Evolutionary conservation across 2,113 vertebrate species (phyloP).

Genomic region (Mandrillus leucophaeus): DNA sequence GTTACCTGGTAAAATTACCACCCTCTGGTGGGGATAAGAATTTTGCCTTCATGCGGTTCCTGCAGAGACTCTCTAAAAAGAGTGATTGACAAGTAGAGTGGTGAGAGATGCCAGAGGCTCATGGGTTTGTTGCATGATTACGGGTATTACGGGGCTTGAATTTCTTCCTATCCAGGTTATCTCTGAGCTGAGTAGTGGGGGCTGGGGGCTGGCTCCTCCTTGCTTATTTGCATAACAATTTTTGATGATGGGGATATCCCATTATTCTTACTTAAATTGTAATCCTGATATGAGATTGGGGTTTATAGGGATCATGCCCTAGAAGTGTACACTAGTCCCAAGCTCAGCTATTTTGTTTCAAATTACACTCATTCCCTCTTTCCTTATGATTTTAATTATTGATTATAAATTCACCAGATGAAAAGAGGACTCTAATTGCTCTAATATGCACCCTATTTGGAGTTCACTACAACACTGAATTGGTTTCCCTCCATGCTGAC

Average conservation of each 20-base stretch:
- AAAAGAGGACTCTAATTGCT: slow-evolving; percentile 80
- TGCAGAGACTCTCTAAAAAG: neutral
- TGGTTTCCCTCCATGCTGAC: slow-evolving; percentile 82
- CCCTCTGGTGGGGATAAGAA: neutral
- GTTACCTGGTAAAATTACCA: slow-evolving; percentile 15
- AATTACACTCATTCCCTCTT: slow-evolving; percentile 77
- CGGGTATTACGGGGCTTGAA: neutral
- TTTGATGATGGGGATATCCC: slow-evolving; percentile 25
- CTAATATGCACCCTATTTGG: slow-evolving; percentile 82
- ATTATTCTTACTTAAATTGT: slow-evolving; percentile 35
- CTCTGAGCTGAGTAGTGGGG: neutral
- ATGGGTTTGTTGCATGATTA: neutral
- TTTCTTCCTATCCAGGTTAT: neutral
- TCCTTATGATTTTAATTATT: slow-evolving; percentile 83
- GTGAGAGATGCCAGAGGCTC: neutral
- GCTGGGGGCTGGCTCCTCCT: neutral
- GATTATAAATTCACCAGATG: slow-evolving; percentile 83
- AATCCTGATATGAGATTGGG: slow-evolving; percentile 27
- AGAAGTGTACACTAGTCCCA: slow-evolving; percentile 31
- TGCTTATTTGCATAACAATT: slow-evolving; percentile 27
- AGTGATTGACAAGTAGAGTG: neutral
- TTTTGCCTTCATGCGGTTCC: neutral
- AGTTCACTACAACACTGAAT: slow-evolving; percentile 80
- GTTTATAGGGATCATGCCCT: slow-evolving; percentile 24
- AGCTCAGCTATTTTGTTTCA: slow-evolving; percentile 47